Evolutionary conservation across 2,797 vertebrate genomes (phyloP).

Genomic region (Pipistrellus nathusii): DNA sequence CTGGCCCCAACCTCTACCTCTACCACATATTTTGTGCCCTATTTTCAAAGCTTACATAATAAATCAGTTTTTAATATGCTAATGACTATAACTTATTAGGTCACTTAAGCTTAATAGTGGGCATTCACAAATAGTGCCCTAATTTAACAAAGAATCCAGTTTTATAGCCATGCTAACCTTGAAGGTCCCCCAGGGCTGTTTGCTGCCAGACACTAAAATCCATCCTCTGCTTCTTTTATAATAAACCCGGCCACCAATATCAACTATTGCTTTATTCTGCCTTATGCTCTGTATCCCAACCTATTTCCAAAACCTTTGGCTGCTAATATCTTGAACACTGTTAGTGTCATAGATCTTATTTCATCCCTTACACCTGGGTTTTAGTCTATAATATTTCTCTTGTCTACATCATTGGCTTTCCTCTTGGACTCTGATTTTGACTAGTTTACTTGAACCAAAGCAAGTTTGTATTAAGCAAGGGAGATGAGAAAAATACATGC

Average conservation of each 20-base stretch:
- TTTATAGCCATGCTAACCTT: not conserved
- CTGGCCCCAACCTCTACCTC: not conserved
- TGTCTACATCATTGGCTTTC: not conserved
- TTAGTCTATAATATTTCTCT: not conserved
- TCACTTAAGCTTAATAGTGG: not conserved
- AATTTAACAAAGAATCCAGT: not conserved
- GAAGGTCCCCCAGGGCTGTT: not conserved
- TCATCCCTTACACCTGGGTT: not conserved
- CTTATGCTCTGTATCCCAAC: not conserved
- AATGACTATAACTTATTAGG: constrained; percentile 19
- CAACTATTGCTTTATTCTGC: not conserved
- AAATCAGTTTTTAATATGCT: constrained; percentile 56
- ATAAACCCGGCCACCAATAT: not conserved
- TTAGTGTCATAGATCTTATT: not conserved
- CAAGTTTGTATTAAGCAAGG: not conserved
- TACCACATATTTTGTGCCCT: not conserved
- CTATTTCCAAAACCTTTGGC: not conserved
- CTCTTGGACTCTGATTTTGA: not conserved
- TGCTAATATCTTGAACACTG: not conserved
- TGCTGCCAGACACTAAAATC: not conserved
- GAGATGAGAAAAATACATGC: not conserved
- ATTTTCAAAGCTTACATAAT: constrained; percentile 49
- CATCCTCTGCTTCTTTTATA: not conserved
- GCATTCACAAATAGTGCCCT: not conserved
- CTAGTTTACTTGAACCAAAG: not conserved